Evolutionary conservation across 2,797 vertebrate species (phyloP).

Genomic region (Antennarius maculatus): DNA sequence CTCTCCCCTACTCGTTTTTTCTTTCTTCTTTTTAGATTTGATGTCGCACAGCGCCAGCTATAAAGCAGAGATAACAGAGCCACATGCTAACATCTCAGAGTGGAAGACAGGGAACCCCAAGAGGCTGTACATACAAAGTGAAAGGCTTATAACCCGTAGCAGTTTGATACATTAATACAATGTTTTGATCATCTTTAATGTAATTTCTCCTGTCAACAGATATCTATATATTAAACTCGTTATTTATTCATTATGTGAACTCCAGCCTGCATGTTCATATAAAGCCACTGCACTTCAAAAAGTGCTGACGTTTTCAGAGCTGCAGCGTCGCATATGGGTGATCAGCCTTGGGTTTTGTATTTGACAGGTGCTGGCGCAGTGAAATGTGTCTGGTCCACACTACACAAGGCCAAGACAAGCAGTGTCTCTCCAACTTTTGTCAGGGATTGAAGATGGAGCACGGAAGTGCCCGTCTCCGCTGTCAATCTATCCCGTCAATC

Average conservation of each 20-base stretch:
- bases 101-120: conserved; percentile 21
- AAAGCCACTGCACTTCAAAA: conserved; percentile 11
- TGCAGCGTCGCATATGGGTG: conserved; percentile 10
- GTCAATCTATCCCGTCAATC: conserved; percentile 64
- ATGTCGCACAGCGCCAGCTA: conserved; percentile 16
- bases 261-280: conserved; percentile 3
- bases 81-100: conserved; percentile 34
- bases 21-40: conserved; percentile 30
- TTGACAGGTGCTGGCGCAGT: conserved; percentile 58
- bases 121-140: conserved; percentile 8
- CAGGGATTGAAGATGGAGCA: conserved; percentile 49
- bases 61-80: conserved; percentile 26
- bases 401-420: conserved; percentile 56
- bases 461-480: conserved; percentile 63
- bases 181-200: conserved; percentile 2
- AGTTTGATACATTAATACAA: background rate
- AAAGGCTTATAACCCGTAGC: conserved; percentile 22
- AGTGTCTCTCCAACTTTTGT: conserved; percentile 52
- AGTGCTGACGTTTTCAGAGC: conserved; percentile 32
- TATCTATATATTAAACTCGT: background rate
- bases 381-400: conserved; percentile 55
- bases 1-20: conserved; percentile 3
- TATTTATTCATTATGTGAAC: background rate
- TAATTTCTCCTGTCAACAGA: conserved; percentile 7
- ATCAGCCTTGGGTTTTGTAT: conserved; percentile 42